Percentiles rank a stretch among this genome's conserved stretches.
These are phyloP conservation scores for Amphiduros pacificus DNA, from an alignment of 2,888 invertebrate genomes.

Conservation along the genomic window DNA sequence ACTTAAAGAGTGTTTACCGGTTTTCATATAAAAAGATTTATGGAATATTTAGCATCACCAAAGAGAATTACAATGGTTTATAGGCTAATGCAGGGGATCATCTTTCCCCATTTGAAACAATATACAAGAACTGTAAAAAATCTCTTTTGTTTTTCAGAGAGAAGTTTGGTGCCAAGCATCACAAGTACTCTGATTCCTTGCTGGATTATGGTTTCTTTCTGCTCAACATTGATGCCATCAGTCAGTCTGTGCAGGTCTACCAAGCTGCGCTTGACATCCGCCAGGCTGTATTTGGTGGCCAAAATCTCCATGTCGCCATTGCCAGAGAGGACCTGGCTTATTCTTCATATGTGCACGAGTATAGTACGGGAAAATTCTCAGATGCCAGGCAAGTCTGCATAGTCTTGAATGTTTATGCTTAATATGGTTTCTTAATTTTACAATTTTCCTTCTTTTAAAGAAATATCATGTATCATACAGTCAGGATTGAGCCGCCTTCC, in stretches of 20 bases:
- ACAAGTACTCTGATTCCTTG: slow-evolving; percentile 81
- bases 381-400: slow-evolving; percentile 70
- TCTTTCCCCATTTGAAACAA: no score
- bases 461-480: no score
- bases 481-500: no score
- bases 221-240: slow-evolving; percentile 83
- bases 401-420: no score
- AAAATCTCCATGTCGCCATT: slow-evolving; percentile 84
- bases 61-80: no score
- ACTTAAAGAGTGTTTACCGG: no score
- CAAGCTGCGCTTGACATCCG: slow-evolving; percentile 72
- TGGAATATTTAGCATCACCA: no score
- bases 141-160: slow-evolving; percentile 61
- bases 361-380: slow-evolving; percentile 83
- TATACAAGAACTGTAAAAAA: no score
- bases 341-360: slow-evolving; percentile 89
- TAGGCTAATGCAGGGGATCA: no score
- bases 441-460: no score
- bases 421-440: no score
- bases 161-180: slow-evolving; percentile 67
- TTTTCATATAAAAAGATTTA: no score
- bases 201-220: slow-evolving; percentile 89
- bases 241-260: slow-evolving; percentile 82
- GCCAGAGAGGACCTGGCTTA: slow-evolving; percentile 92
- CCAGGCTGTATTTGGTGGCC: slow-evolving; percentile 76